A percentile compares a stretch with the other conserved stretches of the same genome.
Evolutionary conservation across 1,140 invertebrate species (phyloP).

Genomic region (Cydia pomonella): DNA sequence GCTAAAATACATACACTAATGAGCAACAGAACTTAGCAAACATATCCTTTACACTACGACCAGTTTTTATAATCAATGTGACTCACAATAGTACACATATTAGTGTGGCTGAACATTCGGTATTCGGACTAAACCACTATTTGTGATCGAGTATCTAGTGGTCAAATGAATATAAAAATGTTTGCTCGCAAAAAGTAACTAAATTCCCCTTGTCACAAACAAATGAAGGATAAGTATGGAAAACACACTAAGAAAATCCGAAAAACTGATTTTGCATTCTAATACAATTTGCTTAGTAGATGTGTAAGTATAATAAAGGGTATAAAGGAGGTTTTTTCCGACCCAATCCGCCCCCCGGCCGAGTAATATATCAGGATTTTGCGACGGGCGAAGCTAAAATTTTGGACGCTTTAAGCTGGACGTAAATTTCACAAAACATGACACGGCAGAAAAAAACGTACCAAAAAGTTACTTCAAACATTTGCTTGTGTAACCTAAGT

Average conservation of each 20-base stretch:
- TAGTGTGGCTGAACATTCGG: no score
- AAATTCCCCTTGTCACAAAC: not conserved
- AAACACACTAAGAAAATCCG: constrained; percentile 9
- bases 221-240: not conserved
- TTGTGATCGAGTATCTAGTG: no score
- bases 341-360: constrained; percentile 59
- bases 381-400: constrained; percentile 80
- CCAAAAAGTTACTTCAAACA: constrained; percentile 61
- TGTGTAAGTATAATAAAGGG: constrained; percentile 63
- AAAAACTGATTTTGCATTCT: constrained; percentile 38
- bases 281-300: constrained; percentile 43
- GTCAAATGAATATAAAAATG: not conserved
- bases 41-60: no score
- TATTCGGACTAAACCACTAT: no score
- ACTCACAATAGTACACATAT: no score
- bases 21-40: no score
- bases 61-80: no score
- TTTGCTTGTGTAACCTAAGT: constrained; percentile 47
- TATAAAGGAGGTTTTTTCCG: constrained; percentile 61
- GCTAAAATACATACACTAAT: no score
- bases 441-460: constrained; percentile 75
- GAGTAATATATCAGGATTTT: constrained; percentile 80
- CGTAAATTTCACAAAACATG: constrained; percentile 81
- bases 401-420: constrained; percentile 80
- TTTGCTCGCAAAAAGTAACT: not conserved